Evolutionary conservation across 2,888 invertebrate species (phyloP), one percentile per base, ranked within the genome.

Genomic region (Drosophila mercatorum): DNA sequence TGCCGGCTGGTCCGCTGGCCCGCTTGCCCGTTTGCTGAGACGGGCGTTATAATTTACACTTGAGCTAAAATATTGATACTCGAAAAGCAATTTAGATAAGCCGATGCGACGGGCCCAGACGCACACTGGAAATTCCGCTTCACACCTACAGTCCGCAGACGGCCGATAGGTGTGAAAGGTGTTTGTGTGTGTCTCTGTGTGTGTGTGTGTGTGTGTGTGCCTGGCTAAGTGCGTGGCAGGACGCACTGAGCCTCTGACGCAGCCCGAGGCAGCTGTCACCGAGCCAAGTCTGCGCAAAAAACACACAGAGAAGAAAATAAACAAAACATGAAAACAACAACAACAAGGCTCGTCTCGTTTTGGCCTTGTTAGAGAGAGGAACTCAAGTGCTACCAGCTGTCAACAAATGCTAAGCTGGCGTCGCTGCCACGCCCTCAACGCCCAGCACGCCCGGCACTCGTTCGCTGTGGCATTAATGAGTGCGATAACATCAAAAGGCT

Each of bases 61-160:
- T 91, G 90, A 91, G 90, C 88, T 91, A 91, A 91, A 91, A 91
- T 91, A 91, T 91, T 91, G 91, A 91, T 91, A 91, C 91, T 91
- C 91, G 83, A 89, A 91, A 91, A 91, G 91, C 89, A 91, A 91
- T 91, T 91, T 91, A 91, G 91, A 91, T 91, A 91, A 91, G 91
- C 71, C 68, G 64, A 68, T 64, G 67, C 68, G 78, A 75, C 60
- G 61, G 64, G 34, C 56, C 26, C n/a, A 55, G 58, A 51, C 58
- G 28, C 74, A 84, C 85, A 90, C 89, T 89, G 80, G 90, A 91
- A 74, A 91, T 91, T 89, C 90, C 80, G 83, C 80, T 91, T 84
- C 88, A 90, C 91, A 91, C 90, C 88, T 89, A 88, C 76, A 68
- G 74, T 46, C 55, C 47, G 56, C 58, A 51, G 43, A 56, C 36